Conservation (phyloP, 2,888 invertebrate species). For the Xylota sylvarum region DNA sequence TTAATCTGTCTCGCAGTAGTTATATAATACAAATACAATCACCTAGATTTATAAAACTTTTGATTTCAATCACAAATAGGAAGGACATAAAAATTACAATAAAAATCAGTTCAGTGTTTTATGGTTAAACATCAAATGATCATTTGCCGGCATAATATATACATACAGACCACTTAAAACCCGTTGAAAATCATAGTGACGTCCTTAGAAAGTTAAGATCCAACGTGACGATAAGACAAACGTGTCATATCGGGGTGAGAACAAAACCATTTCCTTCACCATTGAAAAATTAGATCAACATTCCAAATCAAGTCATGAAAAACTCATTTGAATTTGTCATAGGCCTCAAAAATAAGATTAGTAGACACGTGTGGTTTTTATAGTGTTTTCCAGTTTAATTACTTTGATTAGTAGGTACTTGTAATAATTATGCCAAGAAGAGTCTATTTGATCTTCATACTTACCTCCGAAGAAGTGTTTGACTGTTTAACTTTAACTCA, state of each 20-base stretch:
- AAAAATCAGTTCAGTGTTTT: background rate
- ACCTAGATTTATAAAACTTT: background rate
- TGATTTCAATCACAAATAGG: conserved; percentile 9
- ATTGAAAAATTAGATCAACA: conserved; percentile 13
- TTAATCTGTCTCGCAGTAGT: too few species aligned
- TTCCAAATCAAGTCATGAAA: conserved; percentile 20
- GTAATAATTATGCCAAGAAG: background rate
- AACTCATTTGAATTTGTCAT: conserved; percentile 12
- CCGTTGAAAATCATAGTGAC: background rate
- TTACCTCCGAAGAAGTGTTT: too few species aligned
- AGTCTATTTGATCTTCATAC: too few species aligned
- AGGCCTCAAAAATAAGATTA: background rate
- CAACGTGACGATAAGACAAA: conserved; percentile 28
- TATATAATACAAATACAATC: background rate
- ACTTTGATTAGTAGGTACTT: background rate
- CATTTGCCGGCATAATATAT: too few species aligned
- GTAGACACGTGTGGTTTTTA: background rate
- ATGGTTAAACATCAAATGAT: background rate
- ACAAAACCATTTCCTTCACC: background rate
- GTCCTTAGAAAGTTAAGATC: background rate
- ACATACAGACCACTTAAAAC: background rate
- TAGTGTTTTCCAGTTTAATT: background rate
- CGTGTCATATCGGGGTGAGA: conserved; percentile 5
- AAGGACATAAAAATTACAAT: conserved; percentile 3
- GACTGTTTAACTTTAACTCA: too few species aligned